phyloP scores from a whole-genome alignment of 2,797 vertebrate genomes.

The Sandelia bainsii region DNA sequence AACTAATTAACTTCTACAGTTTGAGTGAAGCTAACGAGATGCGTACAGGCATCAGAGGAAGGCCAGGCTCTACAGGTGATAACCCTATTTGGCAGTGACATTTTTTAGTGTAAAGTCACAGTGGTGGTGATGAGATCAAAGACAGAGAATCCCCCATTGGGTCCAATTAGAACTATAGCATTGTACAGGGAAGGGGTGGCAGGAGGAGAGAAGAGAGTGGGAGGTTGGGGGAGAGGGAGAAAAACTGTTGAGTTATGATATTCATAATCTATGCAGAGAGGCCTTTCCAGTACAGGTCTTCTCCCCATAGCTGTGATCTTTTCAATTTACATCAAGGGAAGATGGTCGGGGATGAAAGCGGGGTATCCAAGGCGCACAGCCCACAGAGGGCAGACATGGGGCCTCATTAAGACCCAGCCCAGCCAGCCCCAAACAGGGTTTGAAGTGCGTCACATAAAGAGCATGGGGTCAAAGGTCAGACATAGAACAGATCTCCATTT shows the following conservation, averaged over 20 bases:
- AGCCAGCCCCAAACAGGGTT: constrained; percentile 84
- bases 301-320: constrained; percentile 96
- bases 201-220: constrained; percentile 53
- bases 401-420: constrained; percentile 88
- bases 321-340: constrained; percentile 94
- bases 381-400: constrained; percentile 87
- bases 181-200: constrained; percentile 82
- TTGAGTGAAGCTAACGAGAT: constrained; percentile 96
- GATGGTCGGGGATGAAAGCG: constrained; percentile 92
- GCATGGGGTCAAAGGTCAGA: constrained; percentile 87
- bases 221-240: constrained; percentile 53
- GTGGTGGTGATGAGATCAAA: constrained; percentile 98
- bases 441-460: constrained; percentile 88
- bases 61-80: constrained; percentile 98
- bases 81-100: constrained; percentile 98
- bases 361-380: constrained; percentile 86
- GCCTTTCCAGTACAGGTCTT: constrained; percentile 92
- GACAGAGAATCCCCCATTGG: constrained; percentile 94
- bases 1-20: constrained; percentile 95
- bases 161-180: constrained; percentile 98
- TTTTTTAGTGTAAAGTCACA: constrained; percentile 99
- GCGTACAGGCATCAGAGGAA: constrained; percentile 92
- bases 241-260: constrained; percentile 91
- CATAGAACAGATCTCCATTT: constrained; percentile 90
- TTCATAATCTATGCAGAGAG: constrained; percentile 95